phyloP scores from a whole-genome alignment of 2,113 vertebrate species.

The Podarcis cretensis region DNA sequence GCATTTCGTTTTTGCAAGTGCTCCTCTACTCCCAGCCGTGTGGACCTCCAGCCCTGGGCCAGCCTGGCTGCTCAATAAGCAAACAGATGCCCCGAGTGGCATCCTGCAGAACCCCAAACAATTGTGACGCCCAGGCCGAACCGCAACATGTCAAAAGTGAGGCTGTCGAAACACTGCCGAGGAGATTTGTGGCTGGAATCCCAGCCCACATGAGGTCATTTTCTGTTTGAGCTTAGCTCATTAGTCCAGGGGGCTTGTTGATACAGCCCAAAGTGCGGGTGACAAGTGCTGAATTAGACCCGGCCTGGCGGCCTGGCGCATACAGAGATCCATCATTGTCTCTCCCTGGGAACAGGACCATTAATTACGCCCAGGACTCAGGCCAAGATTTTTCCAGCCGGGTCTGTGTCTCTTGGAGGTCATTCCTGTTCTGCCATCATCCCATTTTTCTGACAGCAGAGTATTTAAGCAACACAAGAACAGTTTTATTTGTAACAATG shows the following conservation, averaged over 20 bases:
- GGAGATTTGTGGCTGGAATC: constrained; percentile 50
- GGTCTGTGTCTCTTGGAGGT: constrained; percentile 42
- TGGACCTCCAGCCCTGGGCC: neutral
- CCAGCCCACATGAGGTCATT: constrained; percentile 65
- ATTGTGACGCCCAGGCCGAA: too few relatives aligned
- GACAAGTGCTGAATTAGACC: constrained; percentile 65
- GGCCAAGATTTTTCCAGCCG: constrained; percentile 37
- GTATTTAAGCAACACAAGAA: constrained; percentile 43
- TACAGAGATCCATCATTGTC: constrained; percentile 52
- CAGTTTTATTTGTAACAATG: constrained; percentile 41
- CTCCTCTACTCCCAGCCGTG: neutral
- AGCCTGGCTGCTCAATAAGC: neutral
- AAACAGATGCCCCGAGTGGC: neutral
- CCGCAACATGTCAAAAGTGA: neutral
- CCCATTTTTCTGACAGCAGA: constrained; percentile 28
- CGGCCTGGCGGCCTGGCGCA: constrained; percentile 22
- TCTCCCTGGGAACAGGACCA: constrained; percentile 44
- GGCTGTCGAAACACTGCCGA: constrained; percentile 47
- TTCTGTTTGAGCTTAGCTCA: constrained; percentile 53
- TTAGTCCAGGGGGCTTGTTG: constrained; percentile 57
- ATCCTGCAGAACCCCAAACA: neutral
- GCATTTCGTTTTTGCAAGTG: neutral
- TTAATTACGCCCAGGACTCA: constrained; percentile 50
- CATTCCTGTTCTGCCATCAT: constrained; percentile 37
- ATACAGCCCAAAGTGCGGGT: constrained; percentile 67